phyloP scores from a whole-genome alignment of 2,113 vertebrate species.

The Bubo scandiacus region DNA sequence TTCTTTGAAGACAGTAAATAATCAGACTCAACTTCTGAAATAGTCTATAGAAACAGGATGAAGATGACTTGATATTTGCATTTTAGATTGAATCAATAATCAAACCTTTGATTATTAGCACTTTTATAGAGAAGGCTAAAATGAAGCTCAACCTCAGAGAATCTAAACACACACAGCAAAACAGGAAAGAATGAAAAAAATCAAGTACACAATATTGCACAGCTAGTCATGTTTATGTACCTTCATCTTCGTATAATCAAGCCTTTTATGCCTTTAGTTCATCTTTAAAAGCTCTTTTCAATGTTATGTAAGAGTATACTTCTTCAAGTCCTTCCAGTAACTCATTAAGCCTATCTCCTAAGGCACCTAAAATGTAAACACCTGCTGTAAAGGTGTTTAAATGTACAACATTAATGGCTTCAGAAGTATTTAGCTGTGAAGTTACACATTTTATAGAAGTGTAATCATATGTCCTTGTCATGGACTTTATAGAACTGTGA shows the following conservation, averaged over 20 bases:
- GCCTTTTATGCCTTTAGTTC: background rate
- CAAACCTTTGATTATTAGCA: background rate
- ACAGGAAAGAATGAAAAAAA: background rate
- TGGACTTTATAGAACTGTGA: background rate
- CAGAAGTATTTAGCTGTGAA: background rate
- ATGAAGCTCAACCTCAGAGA: background rate
- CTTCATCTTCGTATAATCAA: background rate
- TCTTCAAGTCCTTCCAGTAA: background rate
- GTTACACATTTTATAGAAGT: background rate
- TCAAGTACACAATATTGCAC: background rate
- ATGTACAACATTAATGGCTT: background rate
- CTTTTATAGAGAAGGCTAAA: background rate
- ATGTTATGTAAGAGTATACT: background rate
- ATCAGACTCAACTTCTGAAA: background rate
- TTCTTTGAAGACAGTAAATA: background rate
- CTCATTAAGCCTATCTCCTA: background rate
- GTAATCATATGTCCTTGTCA: background rate
- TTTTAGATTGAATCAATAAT: background rate
- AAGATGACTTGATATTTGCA: background rate
- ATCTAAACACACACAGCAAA: background rate
- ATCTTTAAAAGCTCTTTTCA: background rate
- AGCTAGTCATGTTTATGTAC: background rate
- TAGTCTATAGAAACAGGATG: background rate
- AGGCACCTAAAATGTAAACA: background rate
- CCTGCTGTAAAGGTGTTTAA: background rate